Evolutionary conservation across 1,140 invertebrate species (phyloP).

Genomic region (Manduca sexta): DNA sequence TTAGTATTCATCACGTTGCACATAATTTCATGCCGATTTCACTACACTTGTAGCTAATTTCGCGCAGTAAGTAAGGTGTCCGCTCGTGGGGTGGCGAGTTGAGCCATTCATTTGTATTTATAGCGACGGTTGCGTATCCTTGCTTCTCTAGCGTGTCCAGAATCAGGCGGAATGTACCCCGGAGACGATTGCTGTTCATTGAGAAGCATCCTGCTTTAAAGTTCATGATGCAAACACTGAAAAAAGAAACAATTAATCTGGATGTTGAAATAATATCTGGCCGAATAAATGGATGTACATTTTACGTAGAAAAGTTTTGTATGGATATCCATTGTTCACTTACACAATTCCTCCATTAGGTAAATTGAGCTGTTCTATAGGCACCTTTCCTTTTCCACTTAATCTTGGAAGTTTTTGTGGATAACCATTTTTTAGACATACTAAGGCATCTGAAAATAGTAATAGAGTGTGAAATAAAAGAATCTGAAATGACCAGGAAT

Average conservation of each 20-base stretch:
- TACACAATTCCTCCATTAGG: constrained; percentile 34
- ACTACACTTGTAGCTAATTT: constrained; percentile 52
- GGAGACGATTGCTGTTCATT: constrained; percentile 60
- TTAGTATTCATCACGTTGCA: constrained; percentile 30
- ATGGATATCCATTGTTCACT: too few relatives aligned
- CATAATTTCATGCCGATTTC: constrained; percentile 53
- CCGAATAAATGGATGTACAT: not conserved
- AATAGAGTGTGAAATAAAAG: not conserved
- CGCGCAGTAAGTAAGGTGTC: constrained; percentile 49
- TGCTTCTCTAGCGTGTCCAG: constrained; percentile 50
- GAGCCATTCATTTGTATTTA: constrained; percentile 49
- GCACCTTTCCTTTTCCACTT: constrained; percentile 24
- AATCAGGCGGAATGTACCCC: constrained; percentile 48
- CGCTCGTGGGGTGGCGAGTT: constrained; percentile 43
- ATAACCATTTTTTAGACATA: constrained; percentile 42
- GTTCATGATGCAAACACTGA: constrained; percentile 54
- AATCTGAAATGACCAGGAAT: too few relatives aligned
- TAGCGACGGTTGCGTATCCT: constrained; percentile 36
- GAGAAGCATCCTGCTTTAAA: constrained; percentile 62
- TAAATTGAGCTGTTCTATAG: constrained; percentile 38
- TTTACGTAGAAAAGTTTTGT: not conserved
- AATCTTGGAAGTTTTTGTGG: constrained; percentile 26
- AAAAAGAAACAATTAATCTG: constrained; percentile 14
- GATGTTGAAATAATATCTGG: not conserved
- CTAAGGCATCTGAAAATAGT: constrained; percentile 37